Evolutionary conservation across 2,888 invertebrate species (phyloP).

Genomic region (Sturmia bella): DNA sequence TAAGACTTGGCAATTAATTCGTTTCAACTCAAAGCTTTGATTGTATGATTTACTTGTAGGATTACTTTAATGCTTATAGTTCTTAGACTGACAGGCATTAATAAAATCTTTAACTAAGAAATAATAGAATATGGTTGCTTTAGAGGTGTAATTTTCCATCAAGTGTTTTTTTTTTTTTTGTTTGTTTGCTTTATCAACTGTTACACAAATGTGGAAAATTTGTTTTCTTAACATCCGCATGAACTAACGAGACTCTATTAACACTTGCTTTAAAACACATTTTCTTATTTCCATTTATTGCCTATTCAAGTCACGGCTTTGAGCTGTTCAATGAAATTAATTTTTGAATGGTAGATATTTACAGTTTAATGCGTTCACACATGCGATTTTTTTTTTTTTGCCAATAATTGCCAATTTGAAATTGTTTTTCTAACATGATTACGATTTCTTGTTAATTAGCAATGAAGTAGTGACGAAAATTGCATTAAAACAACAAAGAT

Average conservation of each 20-base stretch:
- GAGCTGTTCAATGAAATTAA: not conserved
- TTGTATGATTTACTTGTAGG: not conserved
- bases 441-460: not conserved
- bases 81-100: no score
- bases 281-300: not conserved
- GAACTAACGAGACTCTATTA: no score
- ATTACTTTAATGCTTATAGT: not conserved
- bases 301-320: not conserved
- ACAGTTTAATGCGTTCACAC: not conserved
- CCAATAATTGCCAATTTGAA: not conserved
- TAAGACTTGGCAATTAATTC: conserved; percentile 22
- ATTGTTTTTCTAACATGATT: conserved; percentile 4
- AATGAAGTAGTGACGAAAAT: not conserved
- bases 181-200: no score
- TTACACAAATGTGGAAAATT: no score
- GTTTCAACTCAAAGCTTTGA: not conserved
- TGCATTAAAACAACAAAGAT: no score
- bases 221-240: not conserved
- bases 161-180: no score
- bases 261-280: no score
- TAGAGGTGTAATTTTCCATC: no score
- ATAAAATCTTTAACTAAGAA: no score
- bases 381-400: no score
- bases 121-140: no score
- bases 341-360: not conserved